Evolutionary conservation across 2,113 vertebrate species (phyloP), one percentile per base, ranked within the genome.

Genomic region (Heterochromis multidens): DNA sequence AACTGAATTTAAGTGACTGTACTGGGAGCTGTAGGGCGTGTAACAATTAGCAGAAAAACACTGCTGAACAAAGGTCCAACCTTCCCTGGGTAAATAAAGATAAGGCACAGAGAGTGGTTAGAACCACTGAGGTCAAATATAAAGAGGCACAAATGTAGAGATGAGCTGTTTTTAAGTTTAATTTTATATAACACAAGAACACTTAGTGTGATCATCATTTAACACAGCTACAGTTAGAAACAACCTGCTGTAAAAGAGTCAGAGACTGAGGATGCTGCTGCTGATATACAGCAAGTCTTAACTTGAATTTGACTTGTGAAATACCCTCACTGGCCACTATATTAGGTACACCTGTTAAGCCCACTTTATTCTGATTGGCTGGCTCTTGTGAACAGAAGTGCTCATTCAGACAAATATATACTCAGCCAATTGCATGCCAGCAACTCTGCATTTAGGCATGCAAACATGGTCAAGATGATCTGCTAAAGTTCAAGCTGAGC

Each of bases 1-100:
- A 49, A 33, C 6, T 49, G 9, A 27, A 13, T 63, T 25, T 10
- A 33, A 3, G 19, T 70, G 25, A 59, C 11, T 59, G 60, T 19
- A 12, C 10, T 13, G 27, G 16, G 16, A 63, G 54, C 29, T 5
- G 31, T 67, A 61, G 61, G 84, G 84, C 65, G 84, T 87, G 84
- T 19, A 2, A 23, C 35, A 49, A 2, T 70, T 67, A 49, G 25
- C 33, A n/a, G 60, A 21, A 81, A 57, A n/a, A 14, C 13, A 40
- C 4, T 4, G 1, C 49, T 58, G 81, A 52, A 82, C 87, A 90
- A 91, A 92, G 78, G 85, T 62, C 79, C 62, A 86, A 46, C 23
- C 11, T 59, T 72, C 81, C 83, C 56, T 85, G 23, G 17, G 60
- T 67, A 88, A 76, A 92, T 80, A 89, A 25, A 33, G 54, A 72